Evolutionary conservation across 92 coral and sea anemone species (phyloP), one percentile per base, ranked within the genome.

Genomic region (Chrysogorgia sp.): DNA sequence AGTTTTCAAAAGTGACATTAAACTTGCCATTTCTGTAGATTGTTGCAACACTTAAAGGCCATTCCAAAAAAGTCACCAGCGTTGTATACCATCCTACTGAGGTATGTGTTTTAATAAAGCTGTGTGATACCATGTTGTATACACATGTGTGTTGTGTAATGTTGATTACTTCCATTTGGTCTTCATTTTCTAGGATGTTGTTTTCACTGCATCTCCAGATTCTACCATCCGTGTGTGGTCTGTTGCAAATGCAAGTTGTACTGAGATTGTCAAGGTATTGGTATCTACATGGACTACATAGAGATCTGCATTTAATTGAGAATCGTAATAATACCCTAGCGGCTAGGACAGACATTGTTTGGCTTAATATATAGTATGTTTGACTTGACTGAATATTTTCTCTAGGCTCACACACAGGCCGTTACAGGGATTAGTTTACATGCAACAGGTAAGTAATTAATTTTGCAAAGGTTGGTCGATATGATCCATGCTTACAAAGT

Each of bases 11-110:
- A n/a, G n/a, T 48, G 15, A 1, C 20, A 56, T 25, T 43, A 0
- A 30, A 0, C 6, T 29, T 40, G 59, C 23, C 17, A 34, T 58
- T 22, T 37, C 49, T 65, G 1, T 76, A 96, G 99, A 87, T 96
- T 84, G 88, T 96, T 81, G 97, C 99, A 13, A 96, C 99, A 49
- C 97, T 96, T 58, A 92, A 88, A 84, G 99, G 99, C 34, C 99
- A 96, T 71, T 81, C 92, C 47, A 96, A 96, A 87, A 96, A 96
- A 74, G 90, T 96, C 60, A 96, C 97, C 21, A 96, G 92, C 88
- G 99, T 96, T 66, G 85, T 96, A 29, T 96, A 96, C 78, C 99
- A 96, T 75, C 99, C 99, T 40, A 78, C 90, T 13, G 99, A 96
- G 92, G 99, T 92, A 67, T 21, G 83, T 58, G 34, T 41, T 0